phyloP scores from a whole-genome alignment of 2,888 invertebrate species.

The Eristalis arbustorum region DNA sequence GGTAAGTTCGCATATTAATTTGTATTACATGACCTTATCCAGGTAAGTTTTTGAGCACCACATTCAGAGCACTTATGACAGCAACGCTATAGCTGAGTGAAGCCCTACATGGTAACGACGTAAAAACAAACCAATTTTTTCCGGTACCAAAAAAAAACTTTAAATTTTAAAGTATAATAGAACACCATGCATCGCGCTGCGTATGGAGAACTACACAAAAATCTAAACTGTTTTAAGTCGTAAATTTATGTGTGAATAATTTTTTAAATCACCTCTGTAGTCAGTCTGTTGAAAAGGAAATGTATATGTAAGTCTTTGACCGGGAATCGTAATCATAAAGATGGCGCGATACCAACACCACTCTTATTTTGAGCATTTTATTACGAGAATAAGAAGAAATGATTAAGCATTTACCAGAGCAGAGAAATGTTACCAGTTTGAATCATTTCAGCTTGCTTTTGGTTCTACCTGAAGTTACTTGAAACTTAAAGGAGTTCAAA shows the following conservation, averaged over 20 bases:
- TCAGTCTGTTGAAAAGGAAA: not conserved
- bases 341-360: not conserved
- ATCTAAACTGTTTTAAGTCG: not conserved
- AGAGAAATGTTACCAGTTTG: no score
- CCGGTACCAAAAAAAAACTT: not conserved
- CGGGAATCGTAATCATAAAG: not conserved
- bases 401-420: not conserved
- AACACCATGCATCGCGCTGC: not conserved
- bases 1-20: slow-evolving; percentile 50
- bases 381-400: not conserved
- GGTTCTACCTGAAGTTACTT: no score
- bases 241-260: not conserved
- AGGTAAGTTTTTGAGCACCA: slow-evolving; percentile 63
- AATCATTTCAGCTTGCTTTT: no score
- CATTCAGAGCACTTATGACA: not conserved
- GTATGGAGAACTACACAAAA: not conserved
- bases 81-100: not conserved
- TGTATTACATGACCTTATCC: slow-evolving; percentile 1
- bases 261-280: not conserved
- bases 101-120: not conserved
- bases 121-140: not conserved
- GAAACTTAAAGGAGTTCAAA: no score
- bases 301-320: slow-evolving; percentile 1
- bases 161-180: not conserved
- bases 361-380: not conserved